These are phyloP conservation scores for Neoarius graeffei DNA, from an alignment of 2,113 vertebrate genomes.

Conservation along the genomic window DNA sequence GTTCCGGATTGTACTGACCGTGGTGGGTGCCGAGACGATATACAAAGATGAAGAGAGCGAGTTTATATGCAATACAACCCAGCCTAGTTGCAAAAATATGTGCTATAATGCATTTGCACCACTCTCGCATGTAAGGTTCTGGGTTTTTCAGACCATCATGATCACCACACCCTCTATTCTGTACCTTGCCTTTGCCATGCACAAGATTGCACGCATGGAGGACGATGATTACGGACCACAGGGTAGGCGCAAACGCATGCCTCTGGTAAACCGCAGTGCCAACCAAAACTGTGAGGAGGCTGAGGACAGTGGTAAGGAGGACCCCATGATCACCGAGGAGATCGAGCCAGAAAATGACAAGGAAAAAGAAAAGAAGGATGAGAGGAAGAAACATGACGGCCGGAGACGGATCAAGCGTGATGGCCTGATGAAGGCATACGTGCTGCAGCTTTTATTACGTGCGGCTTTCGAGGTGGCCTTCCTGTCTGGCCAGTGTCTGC, in stretches of 20 bases:
- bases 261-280: slow-evolving; percentile 75
- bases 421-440: slow-evolving; percentile 86
- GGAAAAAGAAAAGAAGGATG: slow-evolving; percentile 72
- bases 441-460: slow-evolving; percentile 82
- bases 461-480: slow-evolving; percentile 80
- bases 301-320: slow-evolving; percentile 86
- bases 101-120: slow-evolving; percentile 89
- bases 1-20: slow-evolving; percentile 87
- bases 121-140: slow-evolving; percentile 87
- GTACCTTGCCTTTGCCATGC: slow-evolving; percentile 90
- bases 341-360: slow-evolving; percentile 79
- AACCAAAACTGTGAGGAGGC: slow-evolving; percentile 87
- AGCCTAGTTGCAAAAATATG: slow-evolving; percentile 90
- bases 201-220: slow-evolving; percentile 81
- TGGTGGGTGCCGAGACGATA: slow-evolving; percentile 88
- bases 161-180: slow-evolving; percentile 85
- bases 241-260: slow-evolving; percentile 66
- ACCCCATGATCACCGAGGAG: slow-evolving; percentile 89
- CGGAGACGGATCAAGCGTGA: slow-evolving; percentile 84
- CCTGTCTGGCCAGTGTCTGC: slow-evolving; percentile 84
- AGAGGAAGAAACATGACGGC: slow-evolving; percentile 77
- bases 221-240: slow-evolving; percentile 65
- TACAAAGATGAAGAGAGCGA: slow-evolving; percentile 95
- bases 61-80: slow-evolving; percentile 87
- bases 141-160: slow-evolving; percentile 91